A percentile compares a stretch with the other conserved stretches of the same genome.
These are phyloP conservation scores for Apogon hyalosoma DNA, from an alignment of 2,797 vertebrate genomes.

Conservation along the genomic window DNA sequence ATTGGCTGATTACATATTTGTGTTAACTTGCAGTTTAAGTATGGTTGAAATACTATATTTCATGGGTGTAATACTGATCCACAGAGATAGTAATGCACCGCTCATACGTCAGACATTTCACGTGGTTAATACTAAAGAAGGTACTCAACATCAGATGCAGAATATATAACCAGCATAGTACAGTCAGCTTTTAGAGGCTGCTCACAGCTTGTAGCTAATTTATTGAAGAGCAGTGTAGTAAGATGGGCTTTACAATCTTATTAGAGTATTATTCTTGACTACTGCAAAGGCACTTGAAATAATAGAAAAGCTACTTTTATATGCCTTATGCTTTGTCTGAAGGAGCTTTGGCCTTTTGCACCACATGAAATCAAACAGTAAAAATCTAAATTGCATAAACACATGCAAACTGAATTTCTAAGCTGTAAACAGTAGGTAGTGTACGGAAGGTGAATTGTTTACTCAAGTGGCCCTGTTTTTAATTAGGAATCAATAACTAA, in stretches of 20 bases:
- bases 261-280: neutral
- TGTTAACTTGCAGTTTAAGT: no score
- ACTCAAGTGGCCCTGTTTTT: neutral
- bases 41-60: no score
- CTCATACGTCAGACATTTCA: no score
- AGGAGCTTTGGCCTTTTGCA: neutral
- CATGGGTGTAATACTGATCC: no score
- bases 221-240: neutral
- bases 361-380: no score
- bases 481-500: constrained; percentile 7
- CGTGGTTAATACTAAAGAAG: no score
- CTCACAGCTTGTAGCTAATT: neutral
- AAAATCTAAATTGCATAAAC: neutral
- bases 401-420: neutral
- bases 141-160: neutral
- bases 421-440: constrained; percentile 5
- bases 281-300: neutral
- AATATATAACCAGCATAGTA: neutral
- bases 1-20: no score
- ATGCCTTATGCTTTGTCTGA: neutral
- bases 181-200: neutral
- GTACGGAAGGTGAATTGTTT: constrained; percentile 10
- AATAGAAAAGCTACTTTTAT: neutral
- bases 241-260: neutral
- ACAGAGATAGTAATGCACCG: no score